Base-by-base conservation (phyloP, 2,797 vertebrate species). In the Buceros bicornis region DNA sequence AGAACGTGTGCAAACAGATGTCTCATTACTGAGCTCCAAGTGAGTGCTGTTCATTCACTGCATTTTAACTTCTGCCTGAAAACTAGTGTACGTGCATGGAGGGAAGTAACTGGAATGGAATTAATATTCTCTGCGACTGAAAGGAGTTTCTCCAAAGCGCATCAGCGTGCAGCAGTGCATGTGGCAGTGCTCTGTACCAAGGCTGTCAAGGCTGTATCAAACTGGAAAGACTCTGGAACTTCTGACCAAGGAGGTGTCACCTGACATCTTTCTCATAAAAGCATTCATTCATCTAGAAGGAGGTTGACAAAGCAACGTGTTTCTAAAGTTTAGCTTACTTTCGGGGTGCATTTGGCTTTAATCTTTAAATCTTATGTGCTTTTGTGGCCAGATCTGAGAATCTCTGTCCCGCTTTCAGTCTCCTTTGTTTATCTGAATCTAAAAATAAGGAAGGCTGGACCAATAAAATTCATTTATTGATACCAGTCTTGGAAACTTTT, bases 301-400 rank as follows among this genome's bases (percentile, higher is more conserved):
- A 24, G 19, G 40, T 13, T 72, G 66, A 45, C 35, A 66, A 70
- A 78, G 73, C 25, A 48, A 47, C 10, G 6, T 90, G 53, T 66
- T 31, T 48, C 9, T 81, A 56, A 93, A 89, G 51, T 82, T 93
- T 22, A 48, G 45, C 42, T 82, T 91, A 42, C 56, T 94, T 96
- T 77, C 71, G 60, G 26, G 29, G 28, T 83, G 22, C 14, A 6
- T 5, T 64, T 67, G 48, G 21, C 29, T 79, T 93, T 88, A 76
- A 45, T 89, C 25, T 82, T 89, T 58, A 58, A 79, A 50, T 77
- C 42, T 73, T n/a, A 7, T 47, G 28, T 35, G 28, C 15, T 58
- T 73, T 70, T 85, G 24, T 80, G 21, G 72, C 42, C 45, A 81
- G 42, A 69, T 78, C 1, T 6, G 57, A 19, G 15, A 92, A 83